These are phyloP conservation scores for Philopedon plagiatum DNA, from an alignment of 2,888 invertebrate species.

Conservation along the genomic window DNA sequence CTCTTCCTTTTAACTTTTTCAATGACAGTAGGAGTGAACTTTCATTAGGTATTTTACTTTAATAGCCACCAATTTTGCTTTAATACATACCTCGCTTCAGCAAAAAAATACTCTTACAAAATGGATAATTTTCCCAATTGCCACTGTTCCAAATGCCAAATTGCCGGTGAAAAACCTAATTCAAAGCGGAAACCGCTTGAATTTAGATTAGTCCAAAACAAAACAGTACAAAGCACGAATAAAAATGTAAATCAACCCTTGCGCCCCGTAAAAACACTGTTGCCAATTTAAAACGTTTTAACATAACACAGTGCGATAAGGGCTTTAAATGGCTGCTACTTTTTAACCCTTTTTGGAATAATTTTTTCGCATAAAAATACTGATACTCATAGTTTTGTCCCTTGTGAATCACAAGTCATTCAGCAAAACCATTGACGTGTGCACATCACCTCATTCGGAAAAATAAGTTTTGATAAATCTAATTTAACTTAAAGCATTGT, in stretches of 20 bases:
- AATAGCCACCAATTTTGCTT: too few species aligned
- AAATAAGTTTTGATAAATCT: too few species aligned
- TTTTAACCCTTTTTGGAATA: too few species aligned
- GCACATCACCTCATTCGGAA: too few species aligned
- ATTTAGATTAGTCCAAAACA: conserved; percentile 47
- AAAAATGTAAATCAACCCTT: conserved; percentile 47
- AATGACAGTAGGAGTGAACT: neutral
- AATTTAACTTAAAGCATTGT: too few species aligned
- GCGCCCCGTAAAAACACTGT: neutral
- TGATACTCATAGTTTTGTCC: too few species aligned
- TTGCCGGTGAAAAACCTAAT: conserved; percentile 45
- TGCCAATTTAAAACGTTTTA: conserved; percentile 2
- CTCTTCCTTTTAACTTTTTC: neutral
- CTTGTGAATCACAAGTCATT: too few species aligned
- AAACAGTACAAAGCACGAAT: conserved; percentile 44
- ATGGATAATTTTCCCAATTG: conserved; percentile 41
- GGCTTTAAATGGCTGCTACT: neutral
- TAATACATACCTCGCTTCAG: neutral
- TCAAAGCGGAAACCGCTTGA: conserved; percentile 46
- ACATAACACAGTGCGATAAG: neutral
- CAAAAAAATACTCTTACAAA: neutral
- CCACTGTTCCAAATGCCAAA: conserved; percentile 42
- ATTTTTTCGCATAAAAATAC: too few species aligned
- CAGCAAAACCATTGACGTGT: too few species aligned
- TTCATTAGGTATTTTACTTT: neutral